A percentile compares a stretch with the other conserved stretches of the same genome.
phyloP scores from a whole-genome alignment of 2,113 vertebrate species.

The Etheostoma spectabile region DNA sequence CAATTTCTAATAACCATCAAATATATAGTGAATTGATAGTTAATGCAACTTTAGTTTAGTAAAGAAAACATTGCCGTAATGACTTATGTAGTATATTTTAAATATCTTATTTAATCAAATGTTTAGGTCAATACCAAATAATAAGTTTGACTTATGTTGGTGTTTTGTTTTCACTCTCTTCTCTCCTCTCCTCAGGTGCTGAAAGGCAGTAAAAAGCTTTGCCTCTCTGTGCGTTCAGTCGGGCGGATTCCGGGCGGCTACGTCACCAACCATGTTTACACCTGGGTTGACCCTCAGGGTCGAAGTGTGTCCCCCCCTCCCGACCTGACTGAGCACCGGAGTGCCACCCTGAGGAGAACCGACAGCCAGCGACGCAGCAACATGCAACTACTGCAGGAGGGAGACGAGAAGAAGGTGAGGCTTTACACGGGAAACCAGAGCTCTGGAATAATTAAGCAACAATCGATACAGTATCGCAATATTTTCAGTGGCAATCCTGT shows the following conservation, averaged over 20 bases:
- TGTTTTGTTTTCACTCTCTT: not conserved
- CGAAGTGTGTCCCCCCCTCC: slow-evolving; percentile 91
- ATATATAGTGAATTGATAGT: no score
- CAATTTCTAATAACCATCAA: no score
- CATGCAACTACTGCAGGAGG: slow-evolving; percentile 93
- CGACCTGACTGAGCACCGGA: slow-evolving; percentile 86
- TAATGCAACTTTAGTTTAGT: no score
- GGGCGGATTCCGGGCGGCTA: slow-evolving; percentile 95
- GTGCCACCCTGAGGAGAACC: slow-evolving; percentile 82
- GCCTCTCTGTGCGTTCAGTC: slow-evolving; percentile 90
- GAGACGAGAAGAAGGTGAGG: slow-evolving; percentile 97
- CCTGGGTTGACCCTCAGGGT: slow-evolving; percentile 97
- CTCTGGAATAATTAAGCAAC: not conserved
- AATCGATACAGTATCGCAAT: no score
- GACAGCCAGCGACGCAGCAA: slow-evolving; percentile 90
- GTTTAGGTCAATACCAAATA: no score
- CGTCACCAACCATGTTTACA: slow-evolving; percentile 97
- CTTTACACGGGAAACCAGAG: not conserved
- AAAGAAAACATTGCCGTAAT: no score
- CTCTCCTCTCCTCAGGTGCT: slow-evolving; percentile 85
- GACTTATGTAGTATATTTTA: no score
- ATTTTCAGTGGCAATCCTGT: no score
- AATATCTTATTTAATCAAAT: no score
- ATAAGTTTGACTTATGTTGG: not conserved
- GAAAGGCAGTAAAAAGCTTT: slow-evolving; percentile 97